Conservation (phyloP, 2,113 vertebrate genomes). For the Isurus oxyrinchus region DNA sequence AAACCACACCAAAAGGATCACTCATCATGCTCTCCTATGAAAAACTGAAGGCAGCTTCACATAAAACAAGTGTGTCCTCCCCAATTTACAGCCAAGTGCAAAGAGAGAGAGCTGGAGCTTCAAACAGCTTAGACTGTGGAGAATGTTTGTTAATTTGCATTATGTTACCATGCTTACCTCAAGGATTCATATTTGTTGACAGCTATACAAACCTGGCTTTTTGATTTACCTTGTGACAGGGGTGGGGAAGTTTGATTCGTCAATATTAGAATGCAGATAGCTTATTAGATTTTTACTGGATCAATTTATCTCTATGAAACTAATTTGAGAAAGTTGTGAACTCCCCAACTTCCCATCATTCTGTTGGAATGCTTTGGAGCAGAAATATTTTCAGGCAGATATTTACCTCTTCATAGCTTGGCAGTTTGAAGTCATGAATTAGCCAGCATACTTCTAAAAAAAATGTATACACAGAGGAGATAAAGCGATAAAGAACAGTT, state of each 20-base stretch:
- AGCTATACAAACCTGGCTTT: neutral
- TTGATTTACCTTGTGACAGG: neutral
- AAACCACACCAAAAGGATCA: neutral
- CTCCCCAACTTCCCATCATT: neutral
- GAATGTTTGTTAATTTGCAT: neutral
- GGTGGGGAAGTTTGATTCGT: neutral
- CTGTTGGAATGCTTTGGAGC: neutral
- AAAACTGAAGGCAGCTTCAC: neutral
- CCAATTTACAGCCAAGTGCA: neutral
- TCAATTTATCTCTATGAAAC: neutral
- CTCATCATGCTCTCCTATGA: neutral
- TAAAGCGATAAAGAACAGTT: neutral
- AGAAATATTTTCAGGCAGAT: neutral
- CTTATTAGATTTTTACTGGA: neutral
- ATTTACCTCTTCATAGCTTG: neutral
- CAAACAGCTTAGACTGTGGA: neutral
- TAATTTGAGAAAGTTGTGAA: neutral
- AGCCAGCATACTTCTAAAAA: neutral
- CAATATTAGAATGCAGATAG: neutral
- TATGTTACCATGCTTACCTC: neutral
- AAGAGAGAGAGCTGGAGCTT: neutral
- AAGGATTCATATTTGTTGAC: neutral
- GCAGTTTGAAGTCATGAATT: neutral
- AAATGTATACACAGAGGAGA: neutral
- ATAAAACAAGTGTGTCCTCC: neutral